Base-by-base conservation (phyloP, 2,113 vertebrate genomes). In the Megaptera novaeangliae region DNA sequence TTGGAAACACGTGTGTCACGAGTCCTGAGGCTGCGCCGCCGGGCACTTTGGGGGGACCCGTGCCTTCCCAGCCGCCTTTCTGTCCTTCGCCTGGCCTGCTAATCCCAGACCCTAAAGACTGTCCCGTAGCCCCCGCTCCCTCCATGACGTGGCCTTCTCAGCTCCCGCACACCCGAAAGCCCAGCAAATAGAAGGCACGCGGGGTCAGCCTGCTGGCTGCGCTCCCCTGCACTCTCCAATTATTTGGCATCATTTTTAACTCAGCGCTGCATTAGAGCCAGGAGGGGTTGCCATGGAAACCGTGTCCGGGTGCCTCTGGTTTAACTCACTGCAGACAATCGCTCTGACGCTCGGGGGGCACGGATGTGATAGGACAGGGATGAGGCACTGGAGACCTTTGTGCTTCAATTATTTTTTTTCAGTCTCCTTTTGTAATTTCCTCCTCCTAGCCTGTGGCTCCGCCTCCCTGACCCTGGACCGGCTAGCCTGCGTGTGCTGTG, bases 231-330 rank as follows among this genome's bases (percentile, higher is more conserved):
- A 81, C 97, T 98, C 98, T 97, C 98, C 98, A 98, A 98, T 98
- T 97, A 98, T 98, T 98, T 98, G 97, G 98, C 98, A 98, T 98
- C 93, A 94, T 99, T 99, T 99, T 98, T 99, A 98, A 99, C 98
- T 98, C 98, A 8, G 92, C 98, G 98, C 96, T 20, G 98, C 99
- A 99, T 98, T 98, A 98, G 98, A 99, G 98, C 98, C 97, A 88
- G 46, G 98, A 80, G 3, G 0, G 75, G 99, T 99, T 98, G 98
- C 97, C 98, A 99, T 99, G 57, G 98, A 98, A 99, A 99, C 98
- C 80, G 41, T 98, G 98, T 98, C 98, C 98, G 97, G 97, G 96
- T 98, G 98, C 98, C 97, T 98, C 97, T 96, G 97, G 95, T 98
- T 98, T 98, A 99, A 99, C 98, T 98, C 97, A 97, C 97, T 98